Base-by-base conservation (phyloP, 2,888 invertebrate genomes). In the Papilio elwesi region DNA sequence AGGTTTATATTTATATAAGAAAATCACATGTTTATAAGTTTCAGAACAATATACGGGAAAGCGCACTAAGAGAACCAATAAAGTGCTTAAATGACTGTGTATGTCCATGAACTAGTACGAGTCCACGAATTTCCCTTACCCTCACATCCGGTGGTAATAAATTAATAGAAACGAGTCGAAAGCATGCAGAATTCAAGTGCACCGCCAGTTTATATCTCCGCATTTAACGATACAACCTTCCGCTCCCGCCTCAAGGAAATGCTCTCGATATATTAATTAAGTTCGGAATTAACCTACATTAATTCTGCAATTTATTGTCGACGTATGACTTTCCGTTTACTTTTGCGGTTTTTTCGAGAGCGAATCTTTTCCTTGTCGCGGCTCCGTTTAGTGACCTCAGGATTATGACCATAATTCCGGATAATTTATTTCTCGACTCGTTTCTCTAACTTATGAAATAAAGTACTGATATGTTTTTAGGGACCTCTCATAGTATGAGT, bases 231-330 rank as follows among this genome's bases (percentile, higher is more conserved):
- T 43, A 47, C 59, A 69, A 73, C 73, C 73, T 73, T 73, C 73
- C 73, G 65, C 57, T 69, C 73, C 55, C 66, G 47, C 65, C 66
- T 65, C 69, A 66, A 73, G 73, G 73, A 59, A 73, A 73, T 66
- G 65, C 66, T 73, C 73, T 59, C 73, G 57, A 52, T 73, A 57
- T 73, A 73, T 69, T 70, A 73, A 73, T 73, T 73, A 66, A 73
- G 69, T 51, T 69, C 64, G 36, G 66, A 70, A 73, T 73, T 73
- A 73, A 73, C 73, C 68, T 65, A 69, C 73, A 73, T 73, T 73
- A 57, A 73, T 73, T 65, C 59, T 73, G 73, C 66, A 73, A 59
- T 73, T 73, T 70, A 73, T 70, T 36, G 36, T n/a, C 65, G 47
- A 52, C 59, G 26, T 59, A 64, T 26, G 55, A 64, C 64, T 64